Base-by-base conservation (phyloP, 2,888 invertebrate species). In the Sinodicranocentrus sp. region DNA sequence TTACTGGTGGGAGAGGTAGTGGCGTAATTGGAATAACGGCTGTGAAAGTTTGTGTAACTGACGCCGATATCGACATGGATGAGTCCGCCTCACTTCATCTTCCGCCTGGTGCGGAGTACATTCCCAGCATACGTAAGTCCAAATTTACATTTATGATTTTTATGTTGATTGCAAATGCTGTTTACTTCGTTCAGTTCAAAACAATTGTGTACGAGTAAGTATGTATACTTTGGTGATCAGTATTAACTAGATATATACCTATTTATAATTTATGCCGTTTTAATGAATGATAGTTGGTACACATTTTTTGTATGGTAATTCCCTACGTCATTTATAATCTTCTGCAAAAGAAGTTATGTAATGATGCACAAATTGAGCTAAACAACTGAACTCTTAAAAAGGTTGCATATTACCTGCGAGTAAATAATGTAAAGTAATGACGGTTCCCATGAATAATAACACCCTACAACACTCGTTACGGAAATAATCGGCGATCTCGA, bases 91-190 rank as follows among this genome's bases (percentile, higher is more conserved):
- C 59, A 33, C 72, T 87, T 44, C 80, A 85, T 67, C 86, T 87
- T 71, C 88, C 86, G 44, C 85, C 86, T 33, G 87, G 86, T 26
- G 79, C 84, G 39, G 82, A 82, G 19, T 88, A 88, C 65, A 59
- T 85, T 70, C 86, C 88, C 43, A 86, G 86, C 23, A 86, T 82
- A 54, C 85, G 88, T 88, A 82, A 78, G 85, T 72, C 39, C 43
- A n/a, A n/a, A n/a, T n/a, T n/a, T n/a, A n/a, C n/a, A n/a, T n/a
- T n/a, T n/a, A n/a, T n/a, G n/a, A n/a, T n/a, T n/a, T n/a, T n/a
- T n/a, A n/a, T n/a, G n/a, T n/a, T n/a, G n/a, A n/a, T n/a, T n/a
- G n/a, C n/a, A n/a, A n/a, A n/a, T 13, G 5, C 39, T 39, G 6
- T 39, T 13, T 5, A 39, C 13, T 13, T 39, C 6, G 39, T 39